Base-by-base conservation (phyloP, 1,140 invertebrate species). In the Hetaerina americana region DNA sequence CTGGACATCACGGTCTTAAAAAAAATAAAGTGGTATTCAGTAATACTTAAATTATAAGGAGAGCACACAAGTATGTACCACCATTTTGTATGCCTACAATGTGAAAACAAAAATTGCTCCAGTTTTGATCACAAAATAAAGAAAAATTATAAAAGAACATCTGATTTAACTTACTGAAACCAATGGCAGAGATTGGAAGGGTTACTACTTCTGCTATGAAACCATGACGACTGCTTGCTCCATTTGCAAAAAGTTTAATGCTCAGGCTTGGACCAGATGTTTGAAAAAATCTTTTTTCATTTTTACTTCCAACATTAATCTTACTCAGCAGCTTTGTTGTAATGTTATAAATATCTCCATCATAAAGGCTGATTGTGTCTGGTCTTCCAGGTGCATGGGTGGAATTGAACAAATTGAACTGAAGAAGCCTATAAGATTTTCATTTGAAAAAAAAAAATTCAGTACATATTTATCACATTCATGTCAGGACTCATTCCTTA, bases 191-290 rank as follows among this genome's bases (percentile, higher is more conserved):
- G 75, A 95, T 93, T 0, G 97, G 97, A 25, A 98, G 81, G 0
- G 95, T 97, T 0, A 98, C 89, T 70, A 99, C 87, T 84, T 99
- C 97, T 18, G 97, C 97, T 75, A 99, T 93, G 79, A 99, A 99
- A 70, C 98, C 98, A 81, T 97, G 92, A n/a, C 87, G 84, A 27
- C 88, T 89, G 66, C 93, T 93, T 0, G 95, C 96, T 40, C 96
- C 96, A 73, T 95, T 97, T 0, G 96, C 95, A 78, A 97, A 95
- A 12, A 99, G 80, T 79, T 94, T 91, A 1, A 99, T 83, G 77
- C 94, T 96, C 70, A 99, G 82, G 76, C 92, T 93, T 0, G 92
- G 88, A 24, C 88, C 87, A 68, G 83, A 84, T 0, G 90, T 93
- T 77, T 82, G 88, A 73, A 93, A 92, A 28, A 95, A 85, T 74